Evolutionary conservation across 2,888 invertebrate species (phyloP).

Genomic region (Chloromyia formosa): DNA sequence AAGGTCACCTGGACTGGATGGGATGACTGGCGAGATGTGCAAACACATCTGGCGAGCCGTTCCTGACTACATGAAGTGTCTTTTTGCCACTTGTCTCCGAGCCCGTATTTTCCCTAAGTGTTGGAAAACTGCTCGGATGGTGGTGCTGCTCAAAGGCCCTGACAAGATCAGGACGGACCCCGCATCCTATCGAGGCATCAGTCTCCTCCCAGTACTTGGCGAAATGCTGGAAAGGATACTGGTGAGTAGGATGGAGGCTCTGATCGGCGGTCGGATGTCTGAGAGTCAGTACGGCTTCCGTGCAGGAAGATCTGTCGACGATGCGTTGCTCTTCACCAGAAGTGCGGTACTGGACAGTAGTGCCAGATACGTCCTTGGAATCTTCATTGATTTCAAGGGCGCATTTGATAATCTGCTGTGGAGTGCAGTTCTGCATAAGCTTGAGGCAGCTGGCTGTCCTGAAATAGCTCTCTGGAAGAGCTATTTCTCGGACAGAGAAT

Average conservation of each 20-base stretch:
- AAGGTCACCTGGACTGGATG: slow-evolving; percentile 9
- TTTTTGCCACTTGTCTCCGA: background rate
- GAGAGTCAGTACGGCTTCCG: too few species aligned
- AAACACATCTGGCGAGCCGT: slow-evolving; percentile 11
- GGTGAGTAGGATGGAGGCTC: background rate
- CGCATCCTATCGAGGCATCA: background rate
- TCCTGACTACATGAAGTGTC: background rate
- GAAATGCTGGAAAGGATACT: background rate
- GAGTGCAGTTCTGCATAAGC: too few species aligned
- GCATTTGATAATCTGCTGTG: too few species aligned
- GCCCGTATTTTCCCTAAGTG: background rate
- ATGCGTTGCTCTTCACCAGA: too few species aligned
- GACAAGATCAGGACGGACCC: background rate
- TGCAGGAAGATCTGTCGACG: background rate
- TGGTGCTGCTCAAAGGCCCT: background rate
- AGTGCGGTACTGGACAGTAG: too few species aligned
- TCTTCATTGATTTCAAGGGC: too few species aligned
- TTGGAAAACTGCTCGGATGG: too few species aligned
- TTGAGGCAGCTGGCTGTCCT: too few species aligned
- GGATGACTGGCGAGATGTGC: slow-evolving; percentile 18
- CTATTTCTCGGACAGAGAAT: too few species aligned
- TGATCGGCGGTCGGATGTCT: background rate
- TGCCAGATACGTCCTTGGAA: too few species aligned
- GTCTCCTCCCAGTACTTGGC: too few species aligned
- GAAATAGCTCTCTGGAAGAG: too few species aligned